These are phyloP conservation scores for Hydrochoerus hydrochaeris DNA, from an alignment of 2,113 vertebrate genomes.

Conservation along the genomic window DNA sequence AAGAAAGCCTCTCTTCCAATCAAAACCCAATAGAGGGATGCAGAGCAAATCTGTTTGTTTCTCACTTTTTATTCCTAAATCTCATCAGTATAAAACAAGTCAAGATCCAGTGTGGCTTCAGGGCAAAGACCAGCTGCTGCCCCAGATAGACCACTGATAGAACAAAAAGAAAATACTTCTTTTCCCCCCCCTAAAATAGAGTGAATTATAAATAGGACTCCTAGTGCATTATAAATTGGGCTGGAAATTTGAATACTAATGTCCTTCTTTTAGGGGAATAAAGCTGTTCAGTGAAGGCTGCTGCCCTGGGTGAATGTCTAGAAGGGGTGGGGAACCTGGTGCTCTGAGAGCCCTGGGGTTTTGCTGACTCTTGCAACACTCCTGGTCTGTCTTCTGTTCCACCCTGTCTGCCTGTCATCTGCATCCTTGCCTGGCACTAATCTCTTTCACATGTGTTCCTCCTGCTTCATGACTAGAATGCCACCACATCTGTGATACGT, in stretches of 20 bases:
- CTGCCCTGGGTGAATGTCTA: neutral
- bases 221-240: neutral
- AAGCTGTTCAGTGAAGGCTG: conserved; percentile 22
- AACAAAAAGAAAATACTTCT: conserved; percentile 23
- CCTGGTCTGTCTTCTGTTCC: neutral
- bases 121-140: conserved; percentile 17
- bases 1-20: neutral
- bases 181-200: neutral
- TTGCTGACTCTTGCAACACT: neutral
- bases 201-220: conserved; percentile 5
- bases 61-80: conserved; percentile 19
- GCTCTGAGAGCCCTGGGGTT: neutral
- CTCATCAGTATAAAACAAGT: conserved; percentile 40
- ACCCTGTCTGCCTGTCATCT: neutral
- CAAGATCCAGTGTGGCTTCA: neutral
- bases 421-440: neutral
- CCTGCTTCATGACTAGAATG: conserved; percentile 29
- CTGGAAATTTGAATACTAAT: neutral
- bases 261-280: conserved; percentile 29
- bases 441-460: neutral
- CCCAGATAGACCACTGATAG: neutral
- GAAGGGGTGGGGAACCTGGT: neutral
- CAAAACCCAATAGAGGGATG: neutral
- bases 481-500: neutral
- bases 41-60: neutral